These are phyloP conservation scores for Drosophila ananassae DNA, from an alignment of 1,140 invertebrate species.

Conservation along the genomic window DNA sequence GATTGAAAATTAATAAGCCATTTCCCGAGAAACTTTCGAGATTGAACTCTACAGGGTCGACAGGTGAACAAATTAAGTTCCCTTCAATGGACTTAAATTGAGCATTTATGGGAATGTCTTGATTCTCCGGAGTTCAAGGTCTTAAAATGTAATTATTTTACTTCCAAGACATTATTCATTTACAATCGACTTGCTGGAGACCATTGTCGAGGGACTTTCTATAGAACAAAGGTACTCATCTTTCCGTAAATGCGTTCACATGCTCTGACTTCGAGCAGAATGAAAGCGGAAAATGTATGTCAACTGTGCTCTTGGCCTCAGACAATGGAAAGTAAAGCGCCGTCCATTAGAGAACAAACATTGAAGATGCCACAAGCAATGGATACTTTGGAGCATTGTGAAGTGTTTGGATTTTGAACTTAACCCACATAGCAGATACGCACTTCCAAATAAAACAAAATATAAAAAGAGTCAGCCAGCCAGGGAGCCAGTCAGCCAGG, in stretches of 20 bases:
- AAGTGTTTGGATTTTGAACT: slow-evolving; percentile 72
- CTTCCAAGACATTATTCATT: slow-evolving; percentile 25
- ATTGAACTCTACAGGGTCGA: background rate
- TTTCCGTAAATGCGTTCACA: slow-evolving; percentile 24
- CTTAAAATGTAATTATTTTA: slow-evolving; percentile 9
- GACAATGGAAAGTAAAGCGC: slow-evolving; percentile 74
- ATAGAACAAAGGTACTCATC: slow-evolving; percentile 30
- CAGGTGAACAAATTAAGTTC: slow-evolving; percentile 3
- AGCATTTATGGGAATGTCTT: background rate
- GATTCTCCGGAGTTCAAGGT: background rate
- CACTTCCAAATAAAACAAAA: slow-evolving; percentile 15
- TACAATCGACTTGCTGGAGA: slow-evolving; percentile 7
- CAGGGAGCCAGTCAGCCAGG: background rate
- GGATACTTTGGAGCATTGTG: slow-evolving; percentile 55
- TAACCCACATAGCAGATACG: slow-evolving; percentile 60
- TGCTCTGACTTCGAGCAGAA: slow-evolving; percentile 22
- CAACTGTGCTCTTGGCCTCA: slow-evolving; percentile 48
- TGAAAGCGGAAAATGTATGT: slow-evolving; percentile 58
- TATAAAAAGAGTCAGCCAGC: background rate
- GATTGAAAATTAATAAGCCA: slow-evolving; percentile 69
- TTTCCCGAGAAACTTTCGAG: slow-evolving; percentile 2
- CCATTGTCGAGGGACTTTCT: slow-evolving; percentile 27
- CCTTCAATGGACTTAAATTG: slow-evolving; percentile 5
- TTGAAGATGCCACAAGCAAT: slow-evolving; percentile 42
- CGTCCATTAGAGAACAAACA: slow-evolving; percentile 67